Base-by-base conservation (phyloP, 1,140 invertebrate genomes). In the Lerema accius region DNA sequence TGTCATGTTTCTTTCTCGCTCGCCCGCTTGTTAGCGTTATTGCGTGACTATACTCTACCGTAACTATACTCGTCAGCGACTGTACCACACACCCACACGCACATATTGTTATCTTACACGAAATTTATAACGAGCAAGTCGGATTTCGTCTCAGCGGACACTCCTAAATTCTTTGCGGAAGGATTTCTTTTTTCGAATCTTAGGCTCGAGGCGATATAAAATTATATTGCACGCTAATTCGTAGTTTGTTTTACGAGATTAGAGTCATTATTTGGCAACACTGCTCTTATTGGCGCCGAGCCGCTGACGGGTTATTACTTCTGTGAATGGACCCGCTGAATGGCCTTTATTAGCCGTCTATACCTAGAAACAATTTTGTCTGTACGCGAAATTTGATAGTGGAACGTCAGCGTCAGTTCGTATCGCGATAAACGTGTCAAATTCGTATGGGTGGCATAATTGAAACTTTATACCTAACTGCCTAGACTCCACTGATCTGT, bases 101-200 rank as follows among this genome's bases (percentile, higher is more conserved):
- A 85, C 77, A 80, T 78, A 89, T 90, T 89, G 86, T 89, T 90
- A 89, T 89, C 85, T 89, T 86, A 85, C 76, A 90, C 87, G 83
- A 90, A 90, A 90, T 90, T 90, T 89, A 90, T 90, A 90, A 89
- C 86, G 73, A 89, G 82, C 81, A 89, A 86, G 78, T 88, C 76
- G 69, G 80, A 86, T 87, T 88, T 86, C 76, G 82, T 87, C 84
- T 84, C 74, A 73, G 78, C 76, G 84, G 85, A 83, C 87, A 86
- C 84, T 88, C 87, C 85, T 88, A 89, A 89, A 89, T 86, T 88
- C 85, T 88, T 86, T 85, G 80, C 84, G 84, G 84, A 89, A 87
- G 84, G 82, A 85, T 82, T 79, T 76, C 62, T 73, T 80, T 82
- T 88, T 83, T 78, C 69, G 51, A 69, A 71, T 75, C 68, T 69